Base-by-base conservation (phyloP, 2,888 invertebrate genomes). In the Mylabris sibirica region DNA sequence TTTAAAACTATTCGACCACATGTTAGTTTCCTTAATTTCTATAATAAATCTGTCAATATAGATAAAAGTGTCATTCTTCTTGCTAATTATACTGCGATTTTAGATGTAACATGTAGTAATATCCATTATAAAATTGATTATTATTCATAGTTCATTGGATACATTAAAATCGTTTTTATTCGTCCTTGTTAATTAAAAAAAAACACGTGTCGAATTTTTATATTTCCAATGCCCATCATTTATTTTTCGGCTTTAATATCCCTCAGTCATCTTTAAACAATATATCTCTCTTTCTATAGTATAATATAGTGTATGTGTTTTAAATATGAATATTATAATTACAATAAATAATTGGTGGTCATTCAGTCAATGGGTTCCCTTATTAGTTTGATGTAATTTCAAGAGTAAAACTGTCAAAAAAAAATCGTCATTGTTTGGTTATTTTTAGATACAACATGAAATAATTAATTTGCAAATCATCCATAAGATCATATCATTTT, bases 301-400 rank as follows among this genome's bases (percentile, higher is more conserved):
- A n/a, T n/a, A n/a, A n/a, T n/a, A n/a, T n/a, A n/a, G n/a, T n/a
- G n/a, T 20, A 12, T 24, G 57, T 24, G 57, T 57, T 24, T 57
- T 5, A 57, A 57, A 24, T 24, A 24, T 14, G 14, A 57, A 57
- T 57, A 24, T 24, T 24, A 24, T 57, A 57, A 57, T 57, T 49
- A 49, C 8, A 53, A 53, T 53, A 30, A 30, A 53, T 53, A 12
- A 53, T 53, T 53, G 9, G 22, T 53, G 17, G 65, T 67, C 64
- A 68, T 30, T 73, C 72, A 75, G 72, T 74, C 76, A 75, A 75
- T 74, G 75, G 73, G 72, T 76, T 73, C 75, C 76, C 75, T 76
- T 76, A 76, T 72, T 64, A 72, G 65, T 69, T 72, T 73, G 71
- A 71, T 72, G 71, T 70, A 71, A 72, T 72, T 71, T 76, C 75